phyloP scores from a whole-genome alignment of 1,140 invertebrate genomes.

The Solen grandis region DNA sequence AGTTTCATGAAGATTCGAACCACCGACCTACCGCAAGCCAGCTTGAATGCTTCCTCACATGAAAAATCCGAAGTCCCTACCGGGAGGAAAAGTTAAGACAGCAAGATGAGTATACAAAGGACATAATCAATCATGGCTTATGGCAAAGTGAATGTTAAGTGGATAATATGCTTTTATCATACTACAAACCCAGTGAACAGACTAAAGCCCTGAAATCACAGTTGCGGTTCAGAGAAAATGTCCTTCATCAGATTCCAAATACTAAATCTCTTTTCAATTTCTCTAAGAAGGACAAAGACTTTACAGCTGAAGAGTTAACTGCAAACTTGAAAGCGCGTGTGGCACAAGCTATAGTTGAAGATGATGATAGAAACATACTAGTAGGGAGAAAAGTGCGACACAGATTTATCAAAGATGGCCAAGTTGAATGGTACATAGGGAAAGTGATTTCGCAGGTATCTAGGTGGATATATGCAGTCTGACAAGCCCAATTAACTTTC shows the following conservation, averaged over 20 bases:
- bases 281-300: slow-evolving; percentile 21
- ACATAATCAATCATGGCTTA: slow-evolving; percentile 25
- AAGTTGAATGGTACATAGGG: slow-evolving; percentile 17
- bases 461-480: too few species aligned
- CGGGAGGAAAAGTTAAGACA: slow-evolving; percentile 4
- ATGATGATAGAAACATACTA: slow-evolving; percentile 27
- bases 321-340: slow-evolving; percentile 30
- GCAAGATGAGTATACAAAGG: slow-evolving; percentile 20
- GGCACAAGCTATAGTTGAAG: slow-evolving; percentile 31
- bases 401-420: neutral
- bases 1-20: too few species aligned
- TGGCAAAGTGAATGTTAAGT: slow-evolving; percentile 28
- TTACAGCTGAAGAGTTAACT: slow-evolving; percentile 24
- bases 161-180: slow-evolving; percentile 36
- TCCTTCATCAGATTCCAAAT: slow-evolving; percentile 30
- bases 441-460: slow-evolving; percentile 36
- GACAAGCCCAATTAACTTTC: too few species aligned
- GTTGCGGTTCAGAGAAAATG: slow-evolving; percentile 44
- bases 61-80: too few species aligned
- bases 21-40: too few species aligned
- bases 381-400: slow-evolving; percentile 41
- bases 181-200: slow-evolving; percentile 5
- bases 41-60: too few species aligned
- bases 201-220: slow-evolving; percentile 43
- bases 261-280: slow-evolving; percentile 41